Evolutionary conservation across 2,797 vertebrate species (phyloP).

Genomic region (Danio tinwini): DNA sequence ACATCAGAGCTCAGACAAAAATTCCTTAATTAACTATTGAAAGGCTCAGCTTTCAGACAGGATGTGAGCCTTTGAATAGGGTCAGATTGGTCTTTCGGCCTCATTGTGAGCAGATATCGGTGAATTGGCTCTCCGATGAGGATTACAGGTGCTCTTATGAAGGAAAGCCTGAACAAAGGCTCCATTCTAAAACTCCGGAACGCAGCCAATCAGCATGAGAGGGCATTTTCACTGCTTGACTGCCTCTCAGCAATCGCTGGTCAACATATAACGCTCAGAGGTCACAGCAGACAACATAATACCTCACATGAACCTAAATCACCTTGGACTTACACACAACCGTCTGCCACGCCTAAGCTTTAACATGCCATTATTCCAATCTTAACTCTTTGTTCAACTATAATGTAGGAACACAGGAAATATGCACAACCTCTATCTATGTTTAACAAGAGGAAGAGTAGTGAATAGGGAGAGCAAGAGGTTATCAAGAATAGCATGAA

Average conservation of each 20-base stretch:
- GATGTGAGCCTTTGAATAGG: slow-evolving; percentile 50
- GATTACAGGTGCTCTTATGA: slow-evolving; percentile 60
- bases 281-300: slow-evolving; percentile 34
- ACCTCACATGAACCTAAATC: slow-evolving; percentile 20
- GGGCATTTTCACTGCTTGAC: slow-evolving; percentile 42
- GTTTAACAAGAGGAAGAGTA: slow-evolving; percentile 43
- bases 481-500: slow-evolving; percentile 50
- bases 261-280: slow-evolving; percentile 34
- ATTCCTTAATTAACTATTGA: slow-evolving; percentile 47
- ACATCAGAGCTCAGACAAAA: slow-evolving; percentile 34
- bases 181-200: slow-evolving; percentile 55
- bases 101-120: slow-evolving; percentile 55
- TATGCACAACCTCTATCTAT: not conserved
- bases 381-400: not conserved
- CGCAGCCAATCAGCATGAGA: slow-evolving; percentile 42
- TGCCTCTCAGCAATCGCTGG: slow-evolving; percentile 38
- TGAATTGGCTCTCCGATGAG: slow-evolving; percentile 42
- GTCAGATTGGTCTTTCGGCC: slow-evolving; percentile 46
- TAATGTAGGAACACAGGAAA: slow-evolving; percentile 27
- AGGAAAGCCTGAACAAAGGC: slow-evolving; percentile 54
- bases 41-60: slow-evolving; percentile 48
- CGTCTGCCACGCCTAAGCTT: not conserved
- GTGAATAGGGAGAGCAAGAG: slow-evolving; percentile 46
- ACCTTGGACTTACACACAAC: slow-evolving; percentile 4
- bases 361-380: not conserved